phyloP scores from a whole-genome alignment of 2,888 invertebrate genomes.

The Pristionchus fissidentatus region DNA sequence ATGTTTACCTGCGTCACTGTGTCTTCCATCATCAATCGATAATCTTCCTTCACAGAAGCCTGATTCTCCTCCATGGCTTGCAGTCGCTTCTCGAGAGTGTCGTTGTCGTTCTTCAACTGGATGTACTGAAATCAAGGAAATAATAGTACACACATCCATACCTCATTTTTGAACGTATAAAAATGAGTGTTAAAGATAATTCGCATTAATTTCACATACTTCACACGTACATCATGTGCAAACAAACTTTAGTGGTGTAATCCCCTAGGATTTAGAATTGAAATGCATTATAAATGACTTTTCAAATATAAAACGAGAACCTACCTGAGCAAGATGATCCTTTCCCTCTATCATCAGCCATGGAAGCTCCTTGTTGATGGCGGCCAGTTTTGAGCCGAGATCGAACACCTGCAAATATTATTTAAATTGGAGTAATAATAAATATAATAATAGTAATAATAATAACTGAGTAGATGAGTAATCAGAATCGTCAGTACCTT shows the following conservation, averaged over 20 bases:
- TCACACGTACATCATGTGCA: too few relatives aligned
- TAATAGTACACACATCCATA: not conserved
- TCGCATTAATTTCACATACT: too few relatives aligned
- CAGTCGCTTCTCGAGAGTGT: not conserved
- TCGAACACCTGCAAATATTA: not conserved
- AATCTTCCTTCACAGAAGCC: not conserved
- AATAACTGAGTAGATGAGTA: too few relatives aligned
- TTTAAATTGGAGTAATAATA: not conserved
- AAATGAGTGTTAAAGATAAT: too few relatives aligned
- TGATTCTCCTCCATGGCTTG: not conserved
- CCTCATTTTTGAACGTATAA: too few relatives aligned
- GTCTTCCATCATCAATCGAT: too few relatives aligned
- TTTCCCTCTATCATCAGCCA: not conserved
- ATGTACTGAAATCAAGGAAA: constrained; percentile 10
- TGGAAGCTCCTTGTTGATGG: not conserved
- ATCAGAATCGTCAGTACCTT: not conserved
- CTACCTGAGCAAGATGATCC: not conserved
- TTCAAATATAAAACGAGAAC: not conserved
- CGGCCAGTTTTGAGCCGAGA: not conserved
- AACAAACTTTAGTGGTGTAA: too few relatives aligned
- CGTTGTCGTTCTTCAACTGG: constrained; percentile 9
- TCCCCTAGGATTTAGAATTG: too few relatives aligned
- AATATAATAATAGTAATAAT: too few relatives aligned
- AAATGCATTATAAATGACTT: too few relatives aligned
- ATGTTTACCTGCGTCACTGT: not conserved